Evolutionary conservation across 2,888 invertebrate species (phyloP).

Genomic region (Nesidiocoris tenuis): DNA sequence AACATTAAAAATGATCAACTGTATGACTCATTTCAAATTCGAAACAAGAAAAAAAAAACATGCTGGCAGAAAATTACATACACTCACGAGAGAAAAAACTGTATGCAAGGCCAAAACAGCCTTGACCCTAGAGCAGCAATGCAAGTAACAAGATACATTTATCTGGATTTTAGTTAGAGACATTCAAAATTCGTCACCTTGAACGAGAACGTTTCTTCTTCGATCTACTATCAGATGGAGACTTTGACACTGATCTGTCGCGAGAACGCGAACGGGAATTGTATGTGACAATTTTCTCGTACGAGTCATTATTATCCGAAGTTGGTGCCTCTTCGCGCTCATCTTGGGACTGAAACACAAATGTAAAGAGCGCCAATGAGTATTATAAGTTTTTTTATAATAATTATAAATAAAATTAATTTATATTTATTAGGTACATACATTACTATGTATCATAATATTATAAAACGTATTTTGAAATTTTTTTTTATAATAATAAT

Average conservation of each 20-base stretch:
- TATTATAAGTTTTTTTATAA: no score
- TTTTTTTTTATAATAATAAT: no score
- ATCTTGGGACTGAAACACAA: background rate
- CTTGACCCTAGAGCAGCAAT: background rate
- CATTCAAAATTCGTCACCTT: background rate
- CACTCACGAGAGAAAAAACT: background rate
- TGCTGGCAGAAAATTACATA: background rate
- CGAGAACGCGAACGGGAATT: conserved; percentile 45
- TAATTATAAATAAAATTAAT: no score
- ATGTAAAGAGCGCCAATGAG: no score
- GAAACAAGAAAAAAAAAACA: conserved; percentile 3
- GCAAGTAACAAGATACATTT: no score
- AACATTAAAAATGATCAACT: conserved; percentile 26
- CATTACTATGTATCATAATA: no score
- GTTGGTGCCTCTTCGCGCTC: background rate
- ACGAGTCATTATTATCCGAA: background rate
- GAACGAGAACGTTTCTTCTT: conserved; percentile 35
- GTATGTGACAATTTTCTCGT: conserved; percentile 32
- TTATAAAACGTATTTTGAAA: no score
- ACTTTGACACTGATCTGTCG: conserved; percentile 45
- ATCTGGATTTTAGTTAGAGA: background rate
- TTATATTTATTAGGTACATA: no score
- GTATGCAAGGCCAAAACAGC: background rate
- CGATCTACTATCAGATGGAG: conserved; percentile 44
- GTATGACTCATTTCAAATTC: background rate